Percentiles rank a stretch among this genome's conserved stretches.
These are phyloP conservation scores for Melanerpes formicivorus DNA, from an alignment of 2,113 vertebrate genomes.

Conservation along the genomic window DNA sequence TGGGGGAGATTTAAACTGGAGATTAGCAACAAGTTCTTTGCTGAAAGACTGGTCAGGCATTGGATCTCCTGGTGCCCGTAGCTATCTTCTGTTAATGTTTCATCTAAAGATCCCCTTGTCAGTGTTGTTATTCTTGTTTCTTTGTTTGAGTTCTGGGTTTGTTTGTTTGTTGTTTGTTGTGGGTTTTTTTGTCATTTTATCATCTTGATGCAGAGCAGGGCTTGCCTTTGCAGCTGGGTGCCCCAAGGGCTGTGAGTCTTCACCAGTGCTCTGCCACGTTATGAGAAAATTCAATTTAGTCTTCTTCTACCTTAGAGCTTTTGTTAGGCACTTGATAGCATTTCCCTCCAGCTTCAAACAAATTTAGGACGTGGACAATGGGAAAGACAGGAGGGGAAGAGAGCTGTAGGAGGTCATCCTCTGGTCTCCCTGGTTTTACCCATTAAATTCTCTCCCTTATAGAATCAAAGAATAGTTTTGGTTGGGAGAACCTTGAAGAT, in stretches of 20 bases:
- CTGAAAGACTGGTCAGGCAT: neutral
- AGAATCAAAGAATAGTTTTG: too few species aligned
- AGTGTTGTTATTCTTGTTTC: neutral
- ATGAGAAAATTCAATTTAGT: neutral
- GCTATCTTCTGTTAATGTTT: neutral
- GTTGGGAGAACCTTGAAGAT: too few species aligned
- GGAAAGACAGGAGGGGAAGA: neutral
- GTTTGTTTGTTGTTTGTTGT: neutral
- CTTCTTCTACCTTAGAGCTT: neutral
- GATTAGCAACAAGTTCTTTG: too few species aligned
- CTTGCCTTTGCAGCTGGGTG: neutral
- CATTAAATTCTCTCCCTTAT: too few species aligned
- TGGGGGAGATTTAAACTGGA: too few species aligned
- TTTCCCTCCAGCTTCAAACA: neutral
- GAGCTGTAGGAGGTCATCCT: fast-evolving
- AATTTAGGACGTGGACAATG: neutral
- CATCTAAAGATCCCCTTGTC: neutral
- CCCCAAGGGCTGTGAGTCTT: neutral
- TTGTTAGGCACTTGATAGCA: neutral
- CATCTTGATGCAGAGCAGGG: neutral
- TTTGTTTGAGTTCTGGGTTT: neutral
- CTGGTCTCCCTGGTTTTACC: neutral
- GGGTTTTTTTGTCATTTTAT: neutral
- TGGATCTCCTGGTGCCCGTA: neutral
- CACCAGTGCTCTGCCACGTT: neutral